A percentile compares a stretch with the other conserved stretches of the same genome.
Evolutionary conservation across 2,888 invertebrate genomes (phyloP).

Genomic region (Cephus runcator): DNA sequence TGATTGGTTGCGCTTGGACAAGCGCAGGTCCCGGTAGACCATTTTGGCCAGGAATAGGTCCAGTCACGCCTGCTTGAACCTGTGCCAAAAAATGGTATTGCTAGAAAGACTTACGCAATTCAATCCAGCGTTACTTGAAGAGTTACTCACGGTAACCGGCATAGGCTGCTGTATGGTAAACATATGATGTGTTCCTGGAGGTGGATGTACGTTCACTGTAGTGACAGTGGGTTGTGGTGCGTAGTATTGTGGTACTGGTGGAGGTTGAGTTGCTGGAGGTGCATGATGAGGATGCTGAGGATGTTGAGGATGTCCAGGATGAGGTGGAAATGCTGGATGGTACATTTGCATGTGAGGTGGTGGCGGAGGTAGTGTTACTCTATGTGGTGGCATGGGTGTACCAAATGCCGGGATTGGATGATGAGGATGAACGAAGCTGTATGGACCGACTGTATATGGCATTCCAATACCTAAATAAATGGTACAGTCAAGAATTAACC

Average conservation of each 20-base stretch:
- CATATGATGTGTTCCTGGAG: constrained; percentile 60
- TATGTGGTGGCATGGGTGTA: constrained; percentile 68
- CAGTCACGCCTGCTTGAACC: constrained; percentile 58
- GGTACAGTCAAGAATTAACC: not conserved
- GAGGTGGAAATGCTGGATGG: constrained; percentile 63
- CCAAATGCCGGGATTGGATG: constrained; percentile 67
- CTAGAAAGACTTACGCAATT: not conserved
- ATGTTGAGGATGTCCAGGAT: constrained; percentile 58
- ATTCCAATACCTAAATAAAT: constrained; percentile 63
- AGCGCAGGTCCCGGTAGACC: constrained; percentile 56
- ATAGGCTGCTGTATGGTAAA: constrained; percentile 62
- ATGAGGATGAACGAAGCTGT: constrained; percentile 78
- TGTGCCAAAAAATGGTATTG: constrained; percentile 21
- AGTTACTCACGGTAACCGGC: constrained; percentile 50
- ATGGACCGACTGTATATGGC: constrained; percentile 74
- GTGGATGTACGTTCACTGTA: constrained; percentile 57
- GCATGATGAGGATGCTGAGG: constrained; percentile 56
- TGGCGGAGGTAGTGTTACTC: constrained; percentile 65
- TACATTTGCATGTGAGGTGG: constrained; percentile 69
- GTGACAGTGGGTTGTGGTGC: constrained; percentile 57
- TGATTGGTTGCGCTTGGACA: constrained; percentile 59
- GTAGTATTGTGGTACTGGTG: constrained; percentile 67
- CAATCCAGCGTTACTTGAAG: not conserved
- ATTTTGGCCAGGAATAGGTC: constrained; percentile 58
- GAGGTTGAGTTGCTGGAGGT: constrained; percentile 67